These are phyloP conservation scores for Dipodomys ordii DNA, from an alignment of 2,113 vertebrate species.

Conservation along the genomic window DNA sequence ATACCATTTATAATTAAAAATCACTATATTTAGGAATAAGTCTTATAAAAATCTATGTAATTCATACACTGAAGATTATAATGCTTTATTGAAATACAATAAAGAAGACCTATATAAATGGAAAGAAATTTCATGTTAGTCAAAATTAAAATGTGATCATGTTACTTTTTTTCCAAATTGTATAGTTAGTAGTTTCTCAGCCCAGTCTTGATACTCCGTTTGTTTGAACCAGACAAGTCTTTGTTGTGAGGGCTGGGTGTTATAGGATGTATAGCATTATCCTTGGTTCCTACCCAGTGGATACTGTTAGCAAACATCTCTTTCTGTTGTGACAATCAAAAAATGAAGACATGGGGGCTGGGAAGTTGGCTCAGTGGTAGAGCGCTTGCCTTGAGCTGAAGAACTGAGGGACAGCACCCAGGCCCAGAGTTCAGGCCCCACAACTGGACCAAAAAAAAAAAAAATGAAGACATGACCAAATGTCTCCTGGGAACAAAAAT, in stretches of 20 bases:
- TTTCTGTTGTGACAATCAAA: slow-evolving; percentile 41
- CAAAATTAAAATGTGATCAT: not conserved
- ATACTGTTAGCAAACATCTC: not conserved
- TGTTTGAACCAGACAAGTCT: not conserved
- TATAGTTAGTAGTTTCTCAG: slow-evolving; percentile 3
- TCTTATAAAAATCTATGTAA: not conserved
- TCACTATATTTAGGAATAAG: slow-evolving; percentile 31
- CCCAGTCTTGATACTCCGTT: not conserved
- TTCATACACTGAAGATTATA: not conserved
- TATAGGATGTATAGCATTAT: not conserved
- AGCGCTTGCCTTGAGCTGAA: too few species aligned
- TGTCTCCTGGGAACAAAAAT: not conserved
- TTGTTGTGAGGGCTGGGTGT: not conserved
- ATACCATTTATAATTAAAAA: slow-evolving; percentile 27
- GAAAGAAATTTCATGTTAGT: not conserved
- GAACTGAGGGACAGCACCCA: too few species aligned
- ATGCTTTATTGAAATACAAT: not conserved
- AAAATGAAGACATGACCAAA: not conserved
- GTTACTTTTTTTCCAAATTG: not conserved
- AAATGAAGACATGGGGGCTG: not conserved
- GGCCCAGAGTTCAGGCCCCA: too few species aligned
- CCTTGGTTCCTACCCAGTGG: not conserved
- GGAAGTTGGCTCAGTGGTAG: too few species aligned
- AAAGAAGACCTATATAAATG: slow-evolving; percentile 8
- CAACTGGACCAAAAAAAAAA: too few species aligned